phyloP scores from a whole-genome alignment of 1,140 invertebrate genomes.

The Bathynomus jamesi region DNA sequence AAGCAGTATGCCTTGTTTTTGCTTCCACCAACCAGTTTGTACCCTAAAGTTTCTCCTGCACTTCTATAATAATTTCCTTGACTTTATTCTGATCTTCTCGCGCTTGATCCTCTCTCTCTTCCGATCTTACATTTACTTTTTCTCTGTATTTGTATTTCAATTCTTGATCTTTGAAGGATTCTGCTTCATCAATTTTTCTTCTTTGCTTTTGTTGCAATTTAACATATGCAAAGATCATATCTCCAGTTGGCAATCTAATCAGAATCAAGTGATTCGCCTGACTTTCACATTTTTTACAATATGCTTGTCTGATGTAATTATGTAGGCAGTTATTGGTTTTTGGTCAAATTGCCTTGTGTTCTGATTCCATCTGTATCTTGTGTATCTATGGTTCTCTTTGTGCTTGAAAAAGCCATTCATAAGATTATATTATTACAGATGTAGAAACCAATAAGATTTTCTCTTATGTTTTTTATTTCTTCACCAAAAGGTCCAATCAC shows the following conservation, averaged over 20 bases:
- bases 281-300: not conserved
- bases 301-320: not conserved
- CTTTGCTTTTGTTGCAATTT: no score
- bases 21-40: no score
- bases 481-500: not conserved
- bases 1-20: no score
- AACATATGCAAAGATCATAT: no score
- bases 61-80: no score
- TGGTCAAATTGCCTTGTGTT: not conserved
- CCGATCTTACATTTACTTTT: no score
- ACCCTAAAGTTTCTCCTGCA: no score
- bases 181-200: no score
- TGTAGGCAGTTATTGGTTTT: not conserved
- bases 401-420: not conserved
- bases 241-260: not conserved
- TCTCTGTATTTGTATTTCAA: no score
- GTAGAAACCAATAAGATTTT: not conserved
- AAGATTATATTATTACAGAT: not conserved
- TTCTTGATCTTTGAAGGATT: no score
- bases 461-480: not conserved
- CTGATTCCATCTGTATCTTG: not conserved
- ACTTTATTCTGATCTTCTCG: no score
- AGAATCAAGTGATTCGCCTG: not conserved
- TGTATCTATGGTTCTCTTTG: not conserved
- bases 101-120: no score